Conservation (phyloP, 2,797 vertebrate species). For the Mormyrops boulengeri region DNA sequence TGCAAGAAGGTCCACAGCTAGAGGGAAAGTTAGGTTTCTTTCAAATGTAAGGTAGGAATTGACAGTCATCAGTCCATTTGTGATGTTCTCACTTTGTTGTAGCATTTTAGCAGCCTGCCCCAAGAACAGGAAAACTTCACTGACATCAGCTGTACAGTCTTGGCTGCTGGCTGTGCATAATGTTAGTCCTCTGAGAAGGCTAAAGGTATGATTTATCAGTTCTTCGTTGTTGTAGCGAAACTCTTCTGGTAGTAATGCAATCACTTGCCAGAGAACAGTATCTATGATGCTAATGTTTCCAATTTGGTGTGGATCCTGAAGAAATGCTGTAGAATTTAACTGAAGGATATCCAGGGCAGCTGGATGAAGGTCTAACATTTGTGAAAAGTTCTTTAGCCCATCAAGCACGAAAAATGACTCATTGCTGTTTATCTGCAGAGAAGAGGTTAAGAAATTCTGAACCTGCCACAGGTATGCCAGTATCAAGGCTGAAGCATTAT, state of each 20-base stretch:
- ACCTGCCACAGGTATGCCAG: conserved; percentile 50
- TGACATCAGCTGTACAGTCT: conserved; percentile 46
- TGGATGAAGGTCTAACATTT: background rate
- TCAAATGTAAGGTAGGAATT: background rate
- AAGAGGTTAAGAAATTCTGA: conserved; percentile 44
- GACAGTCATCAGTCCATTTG: conserved; percentile 25
- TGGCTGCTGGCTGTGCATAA: conserved; percentile 39
- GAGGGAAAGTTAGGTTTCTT: conserved; percentile 33
- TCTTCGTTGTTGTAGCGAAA: conserved; percentile 35
- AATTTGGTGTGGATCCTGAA: conserved; percentile 42
- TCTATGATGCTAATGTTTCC: conserved; percentile 39
- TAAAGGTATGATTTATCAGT: conserved; percentile 44
- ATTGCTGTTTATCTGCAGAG: conserved; percentile 34
- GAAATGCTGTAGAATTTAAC: conserved; percentile 40
- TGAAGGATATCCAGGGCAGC: conserved; percentile 41
- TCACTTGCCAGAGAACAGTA: conserved; percentile 40
- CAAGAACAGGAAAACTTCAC: conserved; percentile 48
- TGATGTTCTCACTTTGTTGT: conserved; percentile 22
- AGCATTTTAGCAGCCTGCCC: conserved; percentile 38
- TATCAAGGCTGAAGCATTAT: conserved; percentile 41
- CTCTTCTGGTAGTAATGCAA: conserved; percentile 41
- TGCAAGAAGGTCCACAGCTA: conserved; percentile 41
- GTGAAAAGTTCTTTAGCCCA: conserved; percentile 31
- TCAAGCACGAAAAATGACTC: conserved; percentile 27
- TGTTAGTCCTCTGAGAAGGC: conserved; percentile 40